These are phyloP conservation scores for Apamea sordens DNA, from an alignment of 2,888 invertebrate species.

Conservation along the genomic window DNA sequence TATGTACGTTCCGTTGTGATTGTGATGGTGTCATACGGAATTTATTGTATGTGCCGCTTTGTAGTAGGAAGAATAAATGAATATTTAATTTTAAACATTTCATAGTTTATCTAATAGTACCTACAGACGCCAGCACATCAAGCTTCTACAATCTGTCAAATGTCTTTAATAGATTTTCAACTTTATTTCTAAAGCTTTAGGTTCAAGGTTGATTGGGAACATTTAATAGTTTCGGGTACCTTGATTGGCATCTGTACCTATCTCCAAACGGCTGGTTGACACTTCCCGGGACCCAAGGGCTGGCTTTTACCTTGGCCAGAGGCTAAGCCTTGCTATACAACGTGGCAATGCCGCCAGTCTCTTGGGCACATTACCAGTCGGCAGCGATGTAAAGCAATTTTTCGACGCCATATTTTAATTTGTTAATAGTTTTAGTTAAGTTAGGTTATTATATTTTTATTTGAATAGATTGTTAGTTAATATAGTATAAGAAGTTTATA, in stretches of 20 bases:
- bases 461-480: not conserved
- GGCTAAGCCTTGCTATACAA: not conserved
- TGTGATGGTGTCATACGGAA: constrained; percentile 29
- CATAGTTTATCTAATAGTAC: not conserved
- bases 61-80: not conserved
- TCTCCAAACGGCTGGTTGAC: not conserved
- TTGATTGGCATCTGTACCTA: too few species aligned
- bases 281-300: not conserved
- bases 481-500: too few species aligned
- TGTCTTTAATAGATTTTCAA: too few species aligned
- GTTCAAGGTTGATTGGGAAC: too few species aligned
- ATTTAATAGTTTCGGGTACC: too few species aligned
- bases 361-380: not conserved
- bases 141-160: too few species aligned
- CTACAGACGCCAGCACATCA: too few species aligned
- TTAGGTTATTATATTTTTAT: not conserved
- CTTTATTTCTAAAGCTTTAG: too few species aligned
- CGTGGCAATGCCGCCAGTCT: not conserved
- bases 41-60: constrained; percentile 11
- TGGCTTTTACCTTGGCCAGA: not conserved
- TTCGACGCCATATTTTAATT: not conserved
- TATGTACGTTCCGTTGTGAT: constrained; percentile 25
- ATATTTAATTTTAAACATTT: not conserved
- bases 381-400: not conserved
- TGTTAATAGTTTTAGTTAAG: not conserved